phyloP scores from a whole-genome alignment of 2,888 invertebrate genomes.

The Zootermopsis nevadensis region DNA sequence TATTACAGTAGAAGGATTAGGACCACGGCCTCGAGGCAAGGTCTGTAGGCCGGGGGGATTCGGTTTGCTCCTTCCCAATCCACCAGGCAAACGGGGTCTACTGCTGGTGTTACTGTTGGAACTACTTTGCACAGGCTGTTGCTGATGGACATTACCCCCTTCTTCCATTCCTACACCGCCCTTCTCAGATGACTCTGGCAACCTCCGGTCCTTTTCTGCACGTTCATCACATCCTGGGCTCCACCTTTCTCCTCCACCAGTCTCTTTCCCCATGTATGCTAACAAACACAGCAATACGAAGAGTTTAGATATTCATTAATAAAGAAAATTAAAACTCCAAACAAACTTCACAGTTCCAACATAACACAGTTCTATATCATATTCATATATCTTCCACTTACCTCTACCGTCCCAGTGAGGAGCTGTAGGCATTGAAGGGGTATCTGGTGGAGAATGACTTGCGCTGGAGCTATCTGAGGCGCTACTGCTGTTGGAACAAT shows the following conservation, averaged over 20 bases:
- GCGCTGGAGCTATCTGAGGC: constrained; percentile 66
- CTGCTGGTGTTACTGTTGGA: constrained; percentile 35
- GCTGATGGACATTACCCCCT: constrained; percentile 9
- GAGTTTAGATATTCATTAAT: too few species aligned
- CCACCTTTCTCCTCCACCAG: constrained; percentile 46
- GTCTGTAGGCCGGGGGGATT: constrained; percentile 56
- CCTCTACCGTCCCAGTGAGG: constrained; percentile 51
- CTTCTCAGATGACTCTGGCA: constrained; percentile 41
- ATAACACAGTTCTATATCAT: too few species aligned
- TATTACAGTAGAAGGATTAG: constrained; percentile 40
- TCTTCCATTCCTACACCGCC: neutral
- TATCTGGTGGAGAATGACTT: constrained; percentile 70
- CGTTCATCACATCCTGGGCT: constrained; percentile 51
- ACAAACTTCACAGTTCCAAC: too few species aligned
- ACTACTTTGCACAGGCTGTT: constrained; percentile 34
- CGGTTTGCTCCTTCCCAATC: constrained; percentile 45
- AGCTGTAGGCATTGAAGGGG: constrained; percentile 57
- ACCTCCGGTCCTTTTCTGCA: constrained; percentile 40
- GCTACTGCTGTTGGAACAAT: constrained; percentile 66
- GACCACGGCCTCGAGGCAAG: constrained; percentile 56
- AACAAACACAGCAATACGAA: neutral
- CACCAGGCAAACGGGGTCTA: constrained; percentile 42
- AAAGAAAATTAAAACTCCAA: too few species aligned
- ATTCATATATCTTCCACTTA: too few species aligned
- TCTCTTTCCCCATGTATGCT: constrained; percentile 47